Evolutionary conservation across 2,888 invertebrate genomes (phyloP), one percentile per base, ranked within the genome.

Genomic region (Eristalis intricaria): DNA sequence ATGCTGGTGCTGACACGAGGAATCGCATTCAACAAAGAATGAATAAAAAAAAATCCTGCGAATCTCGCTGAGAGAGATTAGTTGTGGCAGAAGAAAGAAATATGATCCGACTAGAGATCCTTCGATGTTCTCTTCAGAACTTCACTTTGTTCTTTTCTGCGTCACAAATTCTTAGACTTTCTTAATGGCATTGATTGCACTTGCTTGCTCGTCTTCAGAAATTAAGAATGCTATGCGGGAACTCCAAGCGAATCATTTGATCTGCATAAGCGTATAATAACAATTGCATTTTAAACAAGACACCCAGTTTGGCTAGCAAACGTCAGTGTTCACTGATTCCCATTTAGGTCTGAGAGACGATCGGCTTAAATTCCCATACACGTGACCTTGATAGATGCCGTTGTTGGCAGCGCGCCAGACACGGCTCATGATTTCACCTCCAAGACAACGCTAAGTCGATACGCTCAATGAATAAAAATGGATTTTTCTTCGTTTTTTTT

Each of bases 401-500:
- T 50, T 60, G 60, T 13, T 26, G 60, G 23, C 26, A 26, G 15
- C 60, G 13, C 56, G 22, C 40, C 65, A 71, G 78, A 65, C 65
- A 79, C 43, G 71, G 71, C 40, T 58, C 13, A 19, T 71, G 70
- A 58, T 58, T 70, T 78, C 65, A 32, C 38, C 13, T 19, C 10
- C 38, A 58, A 43, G 40, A 64, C 26, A 71, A 58, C 22, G 65
- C 65, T 43, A 71, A 40, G 56, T 32, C 58, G 78, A 71, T 79
- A 79, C 78, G 78, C 65, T 71, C 65, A 29, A 40, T 79, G 78
- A 70, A 79, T 79, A 79, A 65, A 66, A 71, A 79, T 71, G 29
- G 40, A 5, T 23, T 64, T 32, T 19, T n/a, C 32, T 64, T 22
- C 43, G 15, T n/a, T n/a, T 13, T 29, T 70, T 56, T 32, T 22